A percentile compares a stretch with the other conserved stretches of the same genome.
Evolutionary conservation across 1,140 invertebrate species (phyloP).

Genomic region (Heliconius hermathena): DNA sequence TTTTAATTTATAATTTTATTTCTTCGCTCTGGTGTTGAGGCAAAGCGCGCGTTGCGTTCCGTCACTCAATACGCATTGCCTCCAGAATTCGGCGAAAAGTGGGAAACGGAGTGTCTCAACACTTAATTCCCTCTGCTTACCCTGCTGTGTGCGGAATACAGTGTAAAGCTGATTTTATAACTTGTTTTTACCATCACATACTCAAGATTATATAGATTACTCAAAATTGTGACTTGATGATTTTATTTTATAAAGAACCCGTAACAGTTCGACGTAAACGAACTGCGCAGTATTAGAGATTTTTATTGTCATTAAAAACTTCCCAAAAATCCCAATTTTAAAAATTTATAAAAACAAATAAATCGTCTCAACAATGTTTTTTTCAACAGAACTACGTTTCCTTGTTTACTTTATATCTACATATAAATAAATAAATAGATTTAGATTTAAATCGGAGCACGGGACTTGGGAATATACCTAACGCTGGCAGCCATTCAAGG

Average conservation of each 20-base stretch:
- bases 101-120: too few relatives aligned
- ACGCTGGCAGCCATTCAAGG: conserved; percentile 70
- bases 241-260: background rate
- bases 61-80: too few relatives aligned
- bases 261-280: background rate
- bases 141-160: too few relatives aligned
- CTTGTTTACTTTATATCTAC: conserved; percentile 50
- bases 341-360: conserved; percentile 1
- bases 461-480: conserved; percentile 57
- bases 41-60: too few relatives aligned
- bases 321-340: background rate
- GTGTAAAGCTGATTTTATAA: too few relatives aligned
- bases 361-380: background rate
- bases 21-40: too few relatives aligned
- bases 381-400: conserved; percentile 33
- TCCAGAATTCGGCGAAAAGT: too few relatives aligned
- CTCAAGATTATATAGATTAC: too few relatives aligned
- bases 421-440: conserved; percentile 55
- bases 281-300: background rate
- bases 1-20: background rate
- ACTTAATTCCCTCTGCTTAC: too few relatives aligned
- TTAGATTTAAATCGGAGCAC: conserved; percentile 62
- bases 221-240: too few relatives aligned
- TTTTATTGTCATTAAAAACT: background rate
- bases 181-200: too few relatives aligned